These are phyloP conservation scores for Ascidia mentula DNA, from an alignment of 23 tunicate species.

Conservation along the genomic window DNA sequence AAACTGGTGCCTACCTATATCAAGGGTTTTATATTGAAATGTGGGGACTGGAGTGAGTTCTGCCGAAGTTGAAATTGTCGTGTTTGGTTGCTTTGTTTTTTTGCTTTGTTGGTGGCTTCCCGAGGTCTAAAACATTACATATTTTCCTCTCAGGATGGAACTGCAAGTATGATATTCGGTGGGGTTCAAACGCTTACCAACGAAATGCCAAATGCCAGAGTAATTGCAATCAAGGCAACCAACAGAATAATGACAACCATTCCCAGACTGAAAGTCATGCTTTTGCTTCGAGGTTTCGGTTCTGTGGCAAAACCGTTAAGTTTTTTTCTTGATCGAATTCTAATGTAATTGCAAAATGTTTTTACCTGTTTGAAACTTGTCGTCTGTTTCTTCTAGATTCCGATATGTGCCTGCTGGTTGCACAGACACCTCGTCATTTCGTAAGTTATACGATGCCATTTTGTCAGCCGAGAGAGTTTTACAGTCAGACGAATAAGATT, in stretches of 20 bases:
- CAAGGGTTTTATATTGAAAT: no score
- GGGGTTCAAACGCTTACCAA: neutral
- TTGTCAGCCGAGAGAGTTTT: neutral
- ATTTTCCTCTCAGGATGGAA: no score
- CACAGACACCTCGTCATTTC: neutral
- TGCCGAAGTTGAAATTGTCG: no score
- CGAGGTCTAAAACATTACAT: neutral
- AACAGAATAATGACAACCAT: neutral
- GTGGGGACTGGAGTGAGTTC: no score
- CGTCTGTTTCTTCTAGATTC: neutral
- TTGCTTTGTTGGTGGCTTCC: neutral
- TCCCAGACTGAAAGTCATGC: neutral
- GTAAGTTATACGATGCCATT: neutral
- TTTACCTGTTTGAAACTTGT: neutral
- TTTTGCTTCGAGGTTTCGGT: neutral
- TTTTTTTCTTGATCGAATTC: neutral
- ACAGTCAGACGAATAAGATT: neutral
- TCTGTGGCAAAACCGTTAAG: neutral
- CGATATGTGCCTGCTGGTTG: neutral
- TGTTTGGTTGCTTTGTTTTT: no score
- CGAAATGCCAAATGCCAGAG: slow-evolving; percentile 1
- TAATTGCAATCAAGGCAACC: neutral
- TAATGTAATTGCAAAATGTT: neutral
- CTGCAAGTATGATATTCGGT: no score
- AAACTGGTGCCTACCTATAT: no score